A percentile compares a stretch with the other conserved stretches of the same genome.
Evolutionary conservation across 2,113 vertebrate genomes (phyloP).

Genomic region (Chaetops frenatus): DNA sequence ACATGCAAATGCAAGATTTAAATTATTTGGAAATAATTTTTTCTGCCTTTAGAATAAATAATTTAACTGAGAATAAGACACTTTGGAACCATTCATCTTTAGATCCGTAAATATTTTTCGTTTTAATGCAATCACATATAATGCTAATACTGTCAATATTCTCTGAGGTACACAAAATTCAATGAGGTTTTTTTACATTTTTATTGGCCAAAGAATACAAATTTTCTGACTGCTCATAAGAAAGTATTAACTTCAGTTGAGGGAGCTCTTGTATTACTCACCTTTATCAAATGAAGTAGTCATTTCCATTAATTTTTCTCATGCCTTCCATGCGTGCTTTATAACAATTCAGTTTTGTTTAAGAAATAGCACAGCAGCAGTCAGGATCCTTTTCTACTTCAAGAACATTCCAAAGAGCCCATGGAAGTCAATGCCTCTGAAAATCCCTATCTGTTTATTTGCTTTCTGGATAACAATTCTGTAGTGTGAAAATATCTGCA

Average conservation of each 20-base stretch:
- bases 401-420: neutral
- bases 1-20: neutral
- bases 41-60: neutral
- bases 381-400: neutral
- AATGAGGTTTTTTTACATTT: neutral
- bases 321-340: neutral
- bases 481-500: conserved; percentile 1
- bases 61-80: neutral
- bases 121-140: neutral
- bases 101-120: neutral
- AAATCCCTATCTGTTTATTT: neutral
- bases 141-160: neutral
- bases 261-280: neutral
- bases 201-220: neutral
- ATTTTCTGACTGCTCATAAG: neutral
- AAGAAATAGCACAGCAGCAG: neutral
- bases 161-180: neutral
- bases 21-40: neutral
- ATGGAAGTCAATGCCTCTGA: neutral
- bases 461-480: neutral
- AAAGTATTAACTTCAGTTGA: neutral
- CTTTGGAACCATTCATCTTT: neutral
- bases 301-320: neutral
- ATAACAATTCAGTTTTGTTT: neutral
- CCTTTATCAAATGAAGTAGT: neutral